Conservation (phyloP, 2,888 invertebrate genomes). For the Drosophila testacea region DNA sequence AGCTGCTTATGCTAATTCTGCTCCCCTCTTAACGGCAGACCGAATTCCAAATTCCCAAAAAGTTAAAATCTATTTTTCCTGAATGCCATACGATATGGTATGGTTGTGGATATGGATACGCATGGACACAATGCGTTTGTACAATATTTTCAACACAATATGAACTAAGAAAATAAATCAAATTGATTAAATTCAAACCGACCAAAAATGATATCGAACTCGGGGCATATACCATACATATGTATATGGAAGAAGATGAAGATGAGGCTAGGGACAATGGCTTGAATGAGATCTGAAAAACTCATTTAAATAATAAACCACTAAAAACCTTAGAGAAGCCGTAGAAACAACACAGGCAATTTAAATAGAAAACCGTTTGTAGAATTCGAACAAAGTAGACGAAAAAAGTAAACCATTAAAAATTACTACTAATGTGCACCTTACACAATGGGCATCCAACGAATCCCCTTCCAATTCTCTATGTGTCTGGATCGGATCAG, state of each 20-base stretch:
- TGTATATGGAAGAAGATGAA: background rate
- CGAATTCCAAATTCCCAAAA: conserved; percentile 34
- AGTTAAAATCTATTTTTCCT: conserved; percentile 59
- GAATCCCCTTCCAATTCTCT: conserved; percentile 1
- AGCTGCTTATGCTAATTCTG: conserved; percentile 72
- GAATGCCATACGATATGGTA: conserved; percentile 72
- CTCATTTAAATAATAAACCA: conserved; percentile 77
- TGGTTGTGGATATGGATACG: conserved; percentile 55
- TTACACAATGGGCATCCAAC: conserved; percentile 65
- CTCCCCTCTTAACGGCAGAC: conserved; percentile 42
- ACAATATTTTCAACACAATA: conserved; percentile 79
- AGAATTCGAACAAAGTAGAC: conserved; percentile 64
- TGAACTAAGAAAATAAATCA: conserved; percentile 79
- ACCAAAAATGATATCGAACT: conserved; percentile 57
- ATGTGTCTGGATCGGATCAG: conserved; percentile 12
- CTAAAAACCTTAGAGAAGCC: conserved; percentile 55
- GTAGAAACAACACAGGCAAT: conserved; percentile 53
- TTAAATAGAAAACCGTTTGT: conserved; percentile 66
- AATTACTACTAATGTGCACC: conserved; percentile 84
- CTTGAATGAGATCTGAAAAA: conserved; percentile 23
- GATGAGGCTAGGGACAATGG: conserved; percentile 37
- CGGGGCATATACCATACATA: conserved; percentile 9
- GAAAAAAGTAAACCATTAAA: conserved; percentile 83
- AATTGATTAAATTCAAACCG: conserved; percentile 82
- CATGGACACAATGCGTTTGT: conserved; percentile 64